Base-by-base conservation (phyloP, 2,888 invertebrate genomes). In the Dilophus febrilis region DNA sequence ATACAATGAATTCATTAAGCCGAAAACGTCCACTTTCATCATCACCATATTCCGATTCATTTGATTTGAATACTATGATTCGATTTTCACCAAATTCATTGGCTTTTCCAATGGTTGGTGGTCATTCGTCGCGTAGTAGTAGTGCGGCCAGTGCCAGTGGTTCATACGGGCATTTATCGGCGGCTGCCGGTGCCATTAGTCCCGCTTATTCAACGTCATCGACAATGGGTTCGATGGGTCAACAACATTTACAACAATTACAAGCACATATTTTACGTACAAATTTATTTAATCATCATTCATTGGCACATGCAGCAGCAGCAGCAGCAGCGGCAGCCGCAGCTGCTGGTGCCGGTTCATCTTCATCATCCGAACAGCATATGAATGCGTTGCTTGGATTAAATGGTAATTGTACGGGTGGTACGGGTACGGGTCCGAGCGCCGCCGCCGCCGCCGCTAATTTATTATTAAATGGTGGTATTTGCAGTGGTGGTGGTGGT, bases 131-230 rank as follows among this genome's bases (percentile, higher is more conserved):
- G 1, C 68, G 90, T 47, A 84, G 86, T 44, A 85, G 85, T 13
- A 81, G 86, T 26, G 85, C 85, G n/a, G n/a, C n/a, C n/a, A 81
- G 86, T 22, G 85, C 87, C 5, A 91, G 91, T 51, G 94, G 94
- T 35, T 92, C 92, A 45, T 94, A 94, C 68, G 94, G 94, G 16
- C 95, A 95, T 66, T 74, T 95, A 47, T 91, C 92, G 47, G 92
- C 92, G 50, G 22, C 92, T 47, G 40, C 40, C n/a, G 88, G 80
- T 50, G 82, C 86, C n/a, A 76, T 90, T 61, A 87, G 87, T 49
- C 90, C 90, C 12, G 84, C 87, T 0, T 66, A 57, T 37, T 46
- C 50, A 30, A 34, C 40, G 5, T 38, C 37, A 2, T 37, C 40
- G 13, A 38, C 40, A 26, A 33, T 37, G 26, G 37, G 17, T 17